Evolutionary conservation across 2,888 invertebrate genomes (phyloP).

Genomic region (Chironomus riparius): DNA sequence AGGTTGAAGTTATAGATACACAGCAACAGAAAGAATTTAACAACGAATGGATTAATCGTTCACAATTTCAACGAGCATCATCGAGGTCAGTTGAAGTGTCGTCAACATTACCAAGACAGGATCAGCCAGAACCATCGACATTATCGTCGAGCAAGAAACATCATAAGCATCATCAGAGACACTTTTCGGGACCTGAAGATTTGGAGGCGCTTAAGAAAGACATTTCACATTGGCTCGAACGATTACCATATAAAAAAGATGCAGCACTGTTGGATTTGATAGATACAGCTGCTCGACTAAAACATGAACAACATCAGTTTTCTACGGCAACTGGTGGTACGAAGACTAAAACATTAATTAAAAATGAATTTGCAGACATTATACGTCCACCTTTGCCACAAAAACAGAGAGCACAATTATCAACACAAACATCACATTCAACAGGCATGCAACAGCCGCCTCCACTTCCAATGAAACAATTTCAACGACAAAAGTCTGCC

Average conservation of each 20-base stretch:
- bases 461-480: conserved; percentile 37
- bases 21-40: conserved; percentile 30
- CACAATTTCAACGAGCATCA: conserved; percentile 41
- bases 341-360: conserved; percentile 18
- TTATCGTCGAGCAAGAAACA: conserved; percentile 37
- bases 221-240: conserved; percentile 38
- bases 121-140: conserved; percentile 35
- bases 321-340: background rate
- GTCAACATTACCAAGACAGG: conserved; percentile 34
- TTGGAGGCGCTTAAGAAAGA: conserved; percentile 40
- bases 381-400: conserved; percentile 24
- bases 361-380: conserved; percentile 26
- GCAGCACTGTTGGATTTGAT: conserved; percentile 17
- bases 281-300: conserved; percentile 16
- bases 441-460: background rate
- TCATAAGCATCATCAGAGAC: conserved; percentile 35
- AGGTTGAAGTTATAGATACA: background rate
- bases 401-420: background rate
- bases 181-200: conserved; percentile 42
- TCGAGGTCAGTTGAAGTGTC: conserved; percentile 41
- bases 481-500: conserved; percentile 41
- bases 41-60: conserved; percentile 41
- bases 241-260: conserved; percentile 18
- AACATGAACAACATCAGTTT: background rate
- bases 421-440: background rate